Conservation (phyloP, 1,140 invertebrate genomes). For the Eupristina koningsbergeri region DNA sequence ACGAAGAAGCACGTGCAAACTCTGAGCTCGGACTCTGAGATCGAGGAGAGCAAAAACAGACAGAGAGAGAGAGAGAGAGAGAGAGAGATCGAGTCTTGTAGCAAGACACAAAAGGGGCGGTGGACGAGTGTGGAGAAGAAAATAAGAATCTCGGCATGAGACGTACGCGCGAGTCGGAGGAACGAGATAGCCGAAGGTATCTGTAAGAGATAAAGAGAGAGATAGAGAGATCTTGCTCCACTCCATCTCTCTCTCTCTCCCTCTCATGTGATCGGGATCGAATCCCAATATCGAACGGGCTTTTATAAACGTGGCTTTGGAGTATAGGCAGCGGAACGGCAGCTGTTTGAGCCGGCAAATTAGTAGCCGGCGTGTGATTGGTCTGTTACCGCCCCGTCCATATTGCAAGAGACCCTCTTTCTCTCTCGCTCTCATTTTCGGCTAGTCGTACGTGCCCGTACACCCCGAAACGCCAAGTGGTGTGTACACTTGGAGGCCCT, state of each 20-base stretch:
- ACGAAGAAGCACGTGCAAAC: conserved; percentile 46
- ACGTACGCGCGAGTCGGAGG: conserved; percentile 20
- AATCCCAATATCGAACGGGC: conserved; percentile 58
- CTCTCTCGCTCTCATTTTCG: conserved; percentile 25
- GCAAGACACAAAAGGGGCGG: conserved; percentile 29
- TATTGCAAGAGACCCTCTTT: conserved; percentile 62
- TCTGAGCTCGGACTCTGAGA: conserved; percentile 17
- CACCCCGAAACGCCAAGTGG: background rate
- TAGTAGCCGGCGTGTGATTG: conserved; percentile 74
- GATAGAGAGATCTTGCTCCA: background rate
- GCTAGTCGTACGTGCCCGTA: background rate
- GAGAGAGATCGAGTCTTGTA: background rate
- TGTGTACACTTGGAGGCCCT: conserved; percentile 18
- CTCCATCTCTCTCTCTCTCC: background rate
- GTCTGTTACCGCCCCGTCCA: conserved; percentile 72
- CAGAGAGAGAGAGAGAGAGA: conserved; percentile 4
- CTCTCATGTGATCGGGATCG: conserved; percentile 67
- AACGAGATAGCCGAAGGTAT: conserved; percentile 28
- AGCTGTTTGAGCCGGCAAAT: conserved; percentile 73
- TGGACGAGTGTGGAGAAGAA: conserved; percentile 12
- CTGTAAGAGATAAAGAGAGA: background rate
- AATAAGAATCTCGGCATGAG: conserved; percentile 46
- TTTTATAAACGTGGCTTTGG: conserved; percentile 64
- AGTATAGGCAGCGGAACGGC: conserved; percentile 70
- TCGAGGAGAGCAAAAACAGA: background rate